Percentiles rank a stretch among this genome's conserved stretches.
Conservation (phyloP, 2,888 invertebrate genomes). For the Eilema sororculum region DNA sequence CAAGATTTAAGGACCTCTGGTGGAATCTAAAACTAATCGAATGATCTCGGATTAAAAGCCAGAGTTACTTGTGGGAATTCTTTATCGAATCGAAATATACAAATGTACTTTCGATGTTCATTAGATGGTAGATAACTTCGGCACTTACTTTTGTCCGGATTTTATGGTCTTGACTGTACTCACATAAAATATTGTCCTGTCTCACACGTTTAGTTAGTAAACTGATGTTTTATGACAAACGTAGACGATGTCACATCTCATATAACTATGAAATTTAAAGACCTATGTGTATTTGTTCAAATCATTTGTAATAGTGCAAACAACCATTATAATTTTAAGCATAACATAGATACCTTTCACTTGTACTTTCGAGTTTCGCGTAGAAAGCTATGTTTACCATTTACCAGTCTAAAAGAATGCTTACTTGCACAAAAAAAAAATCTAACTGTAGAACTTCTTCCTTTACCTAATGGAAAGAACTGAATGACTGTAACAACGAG, state of each 20-base stretch:
- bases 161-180: conserved; percentile 24
- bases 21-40: conserved; percentile 55
- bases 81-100: conserved; percentile 45
- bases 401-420: too few species aligned
- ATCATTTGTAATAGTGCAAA: background rate
- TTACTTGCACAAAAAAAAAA: background rate
- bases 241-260: background rate
- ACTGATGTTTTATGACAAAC: conserved; percentile 11
- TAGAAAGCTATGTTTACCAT: background rate
- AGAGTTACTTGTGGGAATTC: conserved; percentile 52
- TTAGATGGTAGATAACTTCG: conserved; percentile 34
- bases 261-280: background rate
- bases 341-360: background rate
- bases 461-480: too few species aligned
- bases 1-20: conserved; percentile 51
- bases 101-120: conserved; percentile 47
- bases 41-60: conserved; percentile 53
- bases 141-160: conserved; percentile 19
- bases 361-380: background rate
- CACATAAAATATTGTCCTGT: background rate
- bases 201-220: background rate
- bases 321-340: too few species aligned
- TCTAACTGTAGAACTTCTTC: background rate
- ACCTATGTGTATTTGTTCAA: background rate
- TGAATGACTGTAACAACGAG: background rate